A percentile compares a stretch with the other conserved stretches of the same genome.
These are phyloP conservation scores for Lycaena phlaeas DNA, from an alignment of 2,888 invertebrate genomes.

Conservation along the genomic window DNA sequence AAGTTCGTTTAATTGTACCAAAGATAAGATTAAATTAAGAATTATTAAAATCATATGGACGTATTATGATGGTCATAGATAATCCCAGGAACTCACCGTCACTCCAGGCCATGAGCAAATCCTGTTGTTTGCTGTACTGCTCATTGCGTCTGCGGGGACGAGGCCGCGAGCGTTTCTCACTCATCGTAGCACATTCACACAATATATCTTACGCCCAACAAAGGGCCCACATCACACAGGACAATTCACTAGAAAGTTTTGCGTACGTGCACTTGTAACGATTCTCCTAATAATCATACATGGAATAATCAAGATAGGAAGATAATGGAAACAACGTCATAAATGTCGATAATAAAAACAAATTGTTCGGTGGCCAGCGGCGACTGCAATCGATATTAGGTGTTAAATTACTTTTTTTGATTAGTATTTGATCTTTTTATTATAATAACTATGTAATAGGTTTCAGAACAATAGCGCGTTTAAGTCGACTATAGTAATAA, in stretches of 20 bases:
- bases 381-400: conserved; percentile 18
- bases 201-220: conserved; percentile 9
- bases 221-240: conserved; percentile 35
- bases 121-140: conserved; percentile 49
- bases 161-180: conserved; percentile 41
- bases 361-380: conserved; percentile 27
- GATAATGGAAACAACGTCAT: conserved; percentile 54
- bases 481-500: too few relatives aligned
- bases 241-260: conserved; percentile 26
- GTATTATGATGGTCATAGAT: too few relatives aligned
- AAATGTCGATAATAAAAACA: conserved; percentile 42
- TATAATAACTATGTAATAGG: too few relatives aligned
- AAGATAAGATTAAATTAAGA: too few relatives aligned
- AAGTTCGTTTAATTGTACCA: too few relatives aligned
- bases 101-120: conserved; percentile 55
- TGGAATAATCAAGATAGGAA: conserved; percentile 49
- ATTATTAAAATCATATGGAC: too few relatives aligned
- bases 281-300: conserved; percentile 39
- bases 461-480: too few relatives aligned
- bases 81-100: conserved; percentile 44
- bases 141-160: conserved; percentile 56
- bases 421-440: too few relatives aligned
- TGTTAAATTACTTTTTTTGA: conserved; percentile 18
- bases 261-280: conserved; percentile 54
- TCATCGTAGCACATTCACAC: conserved; percentile 34